Evolutionary conservation across 2,888 invertebrate genomes (phyloP).

Genomic region (Stenolophus ochropezus): DNA sequence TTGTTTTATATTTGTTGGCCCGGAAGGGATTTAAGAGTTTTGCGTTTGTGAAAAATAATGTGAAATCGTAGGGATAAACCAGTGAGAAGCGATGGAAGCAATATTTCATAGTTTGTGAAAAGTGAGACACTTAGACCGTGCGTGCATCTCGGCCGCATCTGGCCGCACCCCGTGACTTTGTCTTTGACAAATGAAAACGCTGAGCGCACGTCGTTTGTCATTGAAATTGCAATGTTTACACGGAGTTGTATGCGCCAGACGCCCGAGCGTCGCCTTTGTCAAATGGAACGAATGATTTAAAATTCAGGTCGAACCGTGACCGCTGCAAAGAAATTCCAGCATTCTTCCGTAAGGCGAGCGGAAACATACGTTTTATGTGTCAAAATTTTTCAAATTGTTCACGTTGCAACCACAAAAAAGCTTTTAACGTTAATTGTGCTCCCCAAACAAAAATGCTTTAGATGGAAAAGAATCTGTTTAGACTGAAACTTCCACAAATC

Average conservation of each 20-base stretch:
- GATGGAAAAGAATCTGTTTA: conserved; percentile 13
- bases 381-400: conserved; percentile 36
- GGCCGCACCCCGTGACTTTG: conserved; percentile 42
- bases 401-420: conserved; percentile 35
- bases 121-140: conserved; percentile 4
- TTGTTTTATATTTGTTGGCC: too few relatives aligned
- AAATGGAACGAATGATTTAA: conserved; percentile 49
- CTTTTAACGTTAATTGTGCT: conserved; percentile 34
- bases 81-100: neutral
- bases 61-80: neutral
- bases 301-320: conserved; percentile 36
- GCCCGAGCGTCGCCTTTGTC: conserved; percentile 16
- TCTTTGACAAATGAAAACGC: conserved; percentile 55
- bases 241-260: neutral
- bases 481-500: conserved; percentile 9
- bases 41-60: neutral
- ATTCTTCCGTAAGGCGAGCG: conserved; percentile 18
- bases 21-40: too few relatives aligned
- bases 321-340: conserved; percentile 19
- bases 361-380: conserved; percentile 34
- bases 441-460: conserved; percentile 34
- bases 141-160: conserved; percentile 20
- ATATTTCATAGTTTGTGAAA: conserved; percentile 31
- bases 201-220: conserved; percentile 48
- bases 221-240: conserved; percentile 55